Evolutionary conservation across 2,113 vertebrate species (phyloP).

Genomic region (Lynx canadensis): DNA sequence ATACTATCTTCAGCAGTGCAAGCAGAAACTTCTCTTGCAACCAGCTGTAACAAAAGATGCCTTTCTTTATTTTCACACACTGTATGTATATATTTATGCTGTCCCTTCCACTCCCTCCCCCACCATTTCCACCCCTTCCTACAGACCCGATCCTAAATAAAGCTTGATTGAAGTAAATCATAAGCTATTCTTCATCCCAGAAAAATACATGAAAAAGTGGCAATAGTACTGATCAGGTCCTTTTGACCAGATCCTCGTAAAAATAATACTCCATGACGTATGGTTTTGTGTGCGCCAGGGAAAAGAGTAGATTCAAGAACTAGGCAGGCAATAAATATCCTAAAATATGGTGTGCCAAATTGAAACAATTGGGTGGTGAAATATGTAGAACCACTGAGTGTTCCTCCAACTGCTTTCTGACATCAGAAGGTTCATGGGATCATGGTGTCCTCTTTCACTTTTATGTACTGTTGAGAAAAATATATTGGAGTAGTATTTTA

Average conservation of each 20-base stretch:
- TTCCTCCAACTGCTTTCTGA: background rate
- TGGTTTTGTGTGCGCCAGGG: background rate
- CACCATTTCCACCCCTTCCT: constrained; percentile 60
- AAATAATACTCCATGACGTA: constrained; percentile 25
- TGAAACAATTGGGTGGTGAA: constrained; percentile 63
- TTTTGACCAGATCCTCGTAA: background rate
- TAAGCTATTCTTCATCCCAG: background rate
- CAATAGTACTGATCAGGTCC: background rate
- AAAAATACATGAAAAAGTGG: constrained; percentile 9
- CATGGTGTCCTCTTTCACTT: background rate
- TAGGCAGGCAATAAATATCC: constrained; percentile 56
- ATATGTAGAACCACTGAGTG: background rate
- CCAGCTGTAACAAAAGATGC: constrained; percentile 81
- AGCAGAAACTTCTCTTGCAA: constrained; percentile 80
- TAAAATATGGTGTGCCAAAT: constrained; percentile 56
- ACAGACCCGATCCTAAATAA: constrained; percentile 39
- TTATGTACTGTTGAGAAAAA: constrained; percentile 34
- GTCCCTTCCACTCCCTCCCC: constrained; percentile 59
- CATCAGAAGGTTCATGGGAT: background rate
- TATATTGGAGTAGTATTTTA: background rate
- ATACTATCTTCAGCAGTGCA: constrained; percentile 79
- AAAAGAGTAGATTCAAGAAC: background rate
- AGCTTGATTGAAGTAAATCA: constrained; percentile 66
- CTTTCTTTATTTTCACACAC: constrained; percentile 77
- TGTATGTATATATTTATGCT: constrained; percentile 82